These are phyloP conservation scores for Habropoda laboriosa DNA, from an alignment of 1,140 invertebrate genomes.

Conservation along the genomic window DNA sequence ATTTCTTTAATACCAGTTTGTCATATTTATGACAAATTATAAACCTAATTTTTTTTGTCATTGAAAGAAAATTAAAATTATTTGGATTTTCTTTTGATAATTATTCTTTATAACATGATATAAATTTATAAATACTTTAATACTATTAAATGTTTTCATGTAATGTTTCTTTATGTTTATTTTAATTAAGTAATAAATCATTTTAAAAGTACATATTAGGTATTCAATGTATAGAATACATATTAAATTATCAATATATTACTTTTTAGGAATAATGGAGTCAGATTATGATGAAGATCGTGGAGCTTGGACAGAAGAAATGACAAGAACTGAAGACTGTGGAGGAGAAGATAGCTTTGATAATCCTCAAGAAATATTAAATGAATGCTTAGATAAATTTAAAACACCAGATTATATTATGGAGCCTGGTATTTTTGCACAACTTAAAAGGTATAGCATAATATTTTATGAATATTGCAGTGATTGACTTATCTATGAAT, in stretches of 20 bases:
- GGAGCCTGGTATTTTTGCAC: constrained; percentile 97
- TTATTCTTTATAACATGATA: too few relatives aligned
- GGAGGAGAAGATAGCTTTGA: constrained; percentile 89
- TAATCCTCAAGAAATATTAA: constrained; percentile 92
- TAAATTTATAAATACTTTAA: too few relatives aligned
- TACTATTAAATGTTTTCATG: too few relatives aligned
- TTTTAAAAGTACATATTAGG: background rate
- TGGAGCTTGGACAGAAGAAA: constrained; percentile 77
- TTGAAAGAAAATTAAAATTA: too few relatives aligned
- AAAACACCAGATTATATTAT: constrained; percentile 98
- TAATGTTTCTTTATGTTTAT: background rate
- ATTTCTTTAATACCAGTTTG: too few relatives aligned
- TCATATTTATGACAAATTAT: too few relatives aligned
- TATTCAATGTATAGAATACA: too few relatives aligned
- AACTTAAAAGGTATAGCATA: constrained; percentile 88
- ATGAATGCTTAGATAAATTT: constrained; percentile 95
- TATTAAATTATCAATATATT: background rate
- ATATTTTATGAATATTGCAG: constrained; percentile 12
- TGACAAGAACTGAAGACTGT: constrained; percentile 74
- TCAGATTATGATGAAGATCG: constrained; percentile 76
- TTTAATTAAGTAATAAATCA: background rate
- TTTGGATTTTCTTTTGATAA: too few relatives aligned
- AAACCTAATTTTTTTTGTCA: too few relatives aligned
- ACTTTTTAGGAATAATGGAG: constrained; percentile 65
- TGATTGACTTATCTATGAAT: background rate